Evolutionary conservation across 2,888 invertebrate species (phyloP), one percentile per base, ranked within the genome.

Genomic region (Cyrtodaria siliqua): DNA sequence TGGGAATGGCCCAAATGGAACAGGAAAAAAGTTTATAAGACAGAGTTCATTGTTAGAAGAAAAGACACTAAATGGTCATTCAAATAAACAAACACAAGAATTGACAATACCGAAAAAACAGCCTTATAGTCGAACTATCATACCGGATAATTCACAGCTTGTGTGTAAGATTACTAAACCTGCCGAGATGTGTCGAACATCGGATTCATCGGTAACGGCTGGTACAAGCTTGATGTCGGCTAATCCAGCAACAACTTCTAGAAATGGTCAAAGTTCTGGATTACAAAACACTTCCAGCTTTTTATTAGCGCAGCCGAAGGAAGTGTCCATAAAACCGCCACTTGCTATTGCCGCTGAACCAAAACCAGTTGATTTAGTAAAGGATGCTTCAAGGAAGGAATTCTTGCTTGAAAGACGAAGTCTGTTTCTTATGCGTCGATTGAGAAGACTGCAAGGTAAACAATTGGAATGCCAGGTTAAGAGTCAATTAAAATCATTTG

Each of bases 401-500:
- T 76, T 77, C 20, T 67, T 83, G 40, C 73, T 83, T 20, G 83
- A 86, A 94, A 93, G 74, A 44, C 94, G 96, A 80, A 94, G 96
- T 86, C 96, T 96, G 57, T 96, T 96, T 90, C 93, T 97, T 62
- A 91, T 96, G 86, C 94, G 96, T 82, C 94, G 97, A 79, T 93
- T 97, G 72, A 94, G 96, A 16, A 96, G 97, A 90, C 93, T 97
- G 26, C 97, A 97, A 91, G 95, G 96, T 0, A 94, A 95, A 62
- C 94, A 95, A 40, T 95, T 97, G 91, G 96, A 97, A 4, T 95
- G 95, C 77, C 96, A 97, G 92, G 94, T 96, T 27, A 95, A 96
- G 61, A 96, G 96, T 83, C 97, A 98, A 92, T 95, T 96, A 14
- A 95, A 95, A 24, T 96, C 96, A 4, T 95, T 97, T 64, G 95